phyloP scores from a whole-genome alignment of 2,888 invertebrate species.

The Entomobrya proxima region DNA sequence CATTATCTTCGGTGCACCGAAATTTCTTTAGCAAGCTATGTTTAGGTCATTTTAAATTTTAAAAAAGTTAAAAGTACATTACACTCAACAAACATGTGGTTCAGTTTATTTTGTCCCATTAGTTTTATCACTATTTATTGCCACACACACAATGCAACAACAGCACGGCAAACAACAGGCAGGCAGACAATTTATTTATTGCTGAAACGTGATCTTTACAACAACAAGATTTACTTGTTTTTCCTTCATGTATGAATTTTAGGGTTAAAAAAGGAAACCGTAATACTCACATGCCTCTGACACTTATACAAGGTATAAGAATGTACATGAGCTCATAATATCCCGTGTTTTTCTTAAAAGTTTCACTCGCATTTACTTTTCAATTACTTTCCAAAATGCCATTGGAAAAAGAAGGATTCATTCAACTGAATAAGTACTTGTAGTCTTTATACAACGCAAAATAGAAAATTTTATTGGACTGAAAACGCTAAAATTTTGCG shows the following conservation, averaged over 20 bases:
- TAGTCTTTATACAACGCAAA: neutral
- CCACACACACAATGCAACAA: neutral
- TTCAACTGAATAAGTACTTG: too few species aligned
- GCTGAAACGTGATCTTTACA: constrained; percentile 60
- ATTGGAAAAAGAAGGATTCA: too few species aligned
- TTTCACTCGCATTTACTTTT: constrained; percentile 31
- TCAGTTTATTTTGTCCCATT: constrained; percentile 41
- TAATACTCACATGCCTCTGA: constrained; percentile 21
- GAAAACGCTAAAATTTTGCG: neutral
- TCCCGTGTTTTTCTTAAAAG: neutral
- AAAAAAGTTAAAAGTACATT: neutral
- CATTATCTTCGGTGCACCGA: neutral
- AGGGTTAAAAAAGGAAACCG: constrained; percentile 51
- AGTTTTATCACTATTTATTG: constrained; percentile 56
- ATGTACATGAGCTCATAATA: neutral
- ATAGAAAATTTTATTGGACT: neutral
- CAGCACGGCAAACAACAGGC: neutral
- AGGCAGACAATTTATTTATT: constrained; percentile 53
- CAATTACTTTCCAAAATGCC: too few species aligned
- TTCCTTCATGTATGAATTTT: neutral
- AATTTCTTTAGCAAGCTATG: neutral
- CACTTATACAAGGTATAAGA: too few species aligned
- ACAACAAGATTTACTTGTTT: constrained; percentile 34
- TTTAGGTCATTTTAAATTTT: constrained; percentile 10
- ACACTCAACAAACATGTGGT: neutral